Conservation (phyloP, 2,113 vertebrate genomes). For the Mormoops blainvillei region DNA sequence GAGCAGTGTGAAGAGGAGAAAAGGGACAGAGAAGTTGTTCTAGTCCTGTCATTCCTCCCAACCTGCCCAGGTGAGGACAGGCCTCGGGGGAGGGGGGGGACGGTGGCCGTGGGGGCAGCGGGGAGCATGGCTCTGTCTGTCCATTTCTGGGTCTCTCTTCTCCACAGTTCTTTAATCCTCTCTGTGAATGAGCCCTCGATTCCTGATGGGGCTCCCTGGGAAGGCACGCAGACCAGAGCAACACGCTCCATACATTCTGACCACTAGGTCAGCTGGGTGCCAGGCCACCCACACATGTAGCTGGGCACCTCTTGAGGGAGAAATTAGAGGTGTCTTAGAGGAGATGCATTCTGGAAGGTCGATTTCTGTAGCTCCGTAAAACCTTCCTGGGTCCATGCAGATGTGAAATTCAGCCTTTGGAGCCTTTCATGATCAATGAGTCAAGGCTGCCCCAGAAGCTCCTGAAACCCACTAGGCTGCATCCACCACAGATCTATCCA, state of each 20-base stretch:
- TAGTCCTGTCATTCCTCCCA: fast-evolving
- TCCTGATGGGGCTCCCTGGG: neutral
- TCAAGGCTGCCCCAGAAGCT: neutral
- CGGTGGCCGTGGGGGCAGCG: fast-evolving
- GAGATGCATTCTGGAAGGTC: neutral
- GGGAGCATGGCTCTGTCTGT: neutral
- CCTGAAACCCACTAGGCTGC: no score
- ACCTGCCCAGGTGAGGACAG: fast-evolving
- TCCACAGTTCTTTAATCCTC: neutral
- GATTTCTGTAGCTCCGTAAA: neutral
- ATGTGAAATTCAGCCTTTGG: neutral
- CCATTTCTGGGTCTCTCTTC: neutral
- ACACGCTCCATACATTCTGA: no score
- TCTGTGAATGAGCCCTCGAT: neutral
- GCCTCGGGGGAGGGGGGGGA: neutral
- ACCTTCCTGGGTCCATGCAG: neutral
- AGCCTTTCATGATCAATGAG: fast-evolving
- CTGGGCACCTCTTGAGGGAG: fast-evolving
- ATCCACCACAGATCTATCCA: neutral
- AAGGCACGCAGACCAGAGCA: neutral
- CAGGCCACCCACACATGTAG: neutral
- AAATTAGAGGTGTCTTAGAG: neutral
- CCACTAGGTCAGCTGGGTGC: neutral
- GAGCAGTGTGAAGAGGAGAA: neutral
- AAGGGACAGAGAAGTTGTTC: neutral